These are phyloP conservation scores for Rhopalosiphum padi DNA, from an alignment of 1,140 invertebrate genomes.

Conservation along the genomic window DNA sequence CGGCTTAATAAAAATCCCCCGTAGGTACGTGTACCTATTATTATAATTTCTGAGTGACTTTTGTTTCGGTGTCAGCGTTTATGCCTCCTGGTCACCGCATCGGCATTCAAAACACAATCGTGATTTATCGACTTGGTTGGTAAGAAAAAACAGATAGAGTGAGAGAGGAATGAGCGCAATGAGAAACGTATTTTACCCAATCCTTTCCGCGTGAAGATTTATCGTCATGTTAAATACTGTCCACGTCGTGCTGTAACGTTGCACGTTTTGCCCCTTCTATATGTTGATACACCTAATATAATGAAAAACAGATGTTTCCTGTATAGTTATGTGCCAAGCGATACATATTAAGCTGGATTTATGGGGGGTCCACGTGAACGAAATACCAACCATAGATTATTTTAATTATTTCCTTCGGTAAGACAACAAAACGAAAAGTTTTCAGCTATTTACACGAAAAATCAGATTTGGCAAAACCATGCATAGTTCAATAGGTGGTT, in stretches of 20 bases:
- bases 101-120: neutral
- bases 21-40: neutral
- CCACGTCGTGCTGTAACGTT: neutral
- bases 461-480: neutral
- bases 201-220: neutral
- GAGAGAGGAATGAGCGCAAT: neutral
- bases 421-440: neutral
- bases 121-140: neutral
- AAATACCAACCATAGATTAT: neutral
- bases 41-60: slow-evolving; percentile 10
- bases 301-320: slow-evolving; percentile 16
- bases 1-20: neutral
- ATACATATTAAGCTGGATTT: neutral
- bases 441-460: neutral
- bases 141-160: neutral
- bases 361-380: neutral
- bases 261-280: neutral
- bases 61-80: neutral
- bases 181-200: neutral
- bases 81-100: neutral
- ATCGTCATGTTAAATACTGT: slow-evolving; percentile 8
- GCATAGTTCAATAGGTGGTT: neutral
- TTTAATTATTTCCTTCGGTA: neutral
- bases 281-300: neutral
- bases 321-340: neutral